Conservation (phyloP, 2,797 vertebrate species). For the Artibeus jamaicensis region DNA sequence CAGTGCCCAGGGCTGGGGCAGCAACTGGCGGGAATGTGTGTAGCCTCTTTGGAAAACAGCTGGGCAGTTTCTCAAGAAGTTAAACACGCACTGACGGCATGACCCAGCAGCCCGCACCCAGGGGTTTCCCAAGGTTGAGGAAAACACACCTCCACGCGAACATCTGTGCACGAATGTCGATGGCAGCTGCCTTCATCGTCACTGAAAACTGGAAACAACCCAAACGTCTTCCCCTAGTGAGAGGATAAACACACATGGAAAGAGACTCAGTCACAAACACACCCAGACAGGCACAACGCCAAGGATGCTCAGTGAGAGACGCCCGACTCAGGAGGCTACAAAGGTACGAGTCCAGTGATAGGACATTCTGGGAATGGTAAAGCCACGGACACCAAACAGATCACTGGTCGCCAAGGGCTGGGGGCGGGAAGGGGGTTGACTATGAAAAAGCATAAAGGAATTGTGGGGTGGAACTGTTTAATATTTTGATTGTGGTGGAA, state of each 20-base stretch:
- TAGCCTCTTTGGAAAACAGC: not conserved
- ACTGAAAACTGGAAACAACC: not conserved
- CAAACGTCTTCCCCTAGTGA: not conserved
- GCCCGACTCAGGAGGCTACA: not conserved
- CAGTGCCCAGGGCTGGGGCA: rapidly evolving
- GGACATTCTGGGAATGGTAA: not conserved
- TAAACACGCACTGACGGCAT: not conserved
- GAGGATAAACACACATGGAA: not conserved
- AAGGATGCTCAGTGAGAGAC: not conserved
- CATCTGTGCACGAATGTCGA: rapidly evolving
- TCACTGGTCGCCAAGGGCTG: not conserved
- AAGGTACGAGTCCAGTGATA: rapidly evolving
- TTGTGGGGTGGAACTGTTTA: not conserved
- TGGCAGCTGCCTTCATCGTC: not conserved
- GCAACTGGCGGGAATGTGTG: rapidly evolving
- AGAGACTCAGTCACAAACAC: rapidly evolving
- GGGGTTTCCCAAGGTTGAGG: not conserved
- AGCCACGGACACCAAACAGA: not conserved
- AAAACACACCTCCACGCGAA: not conserved
- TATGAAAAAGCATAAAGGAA: not conserved
- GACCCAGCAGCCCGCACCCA: not conserved
- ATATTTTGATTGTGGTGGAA: not conserved
- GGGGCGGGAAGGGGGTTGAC: not conserved
- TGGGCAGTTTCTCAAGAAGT: not conserved
- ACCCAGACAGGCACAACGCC: rapidly evolving